These are phyloP conservation scores for Ceratina australensis DNA, from an alignment of 1,140 invertebrate genomes.

Conservation along the genomic window DNA sequence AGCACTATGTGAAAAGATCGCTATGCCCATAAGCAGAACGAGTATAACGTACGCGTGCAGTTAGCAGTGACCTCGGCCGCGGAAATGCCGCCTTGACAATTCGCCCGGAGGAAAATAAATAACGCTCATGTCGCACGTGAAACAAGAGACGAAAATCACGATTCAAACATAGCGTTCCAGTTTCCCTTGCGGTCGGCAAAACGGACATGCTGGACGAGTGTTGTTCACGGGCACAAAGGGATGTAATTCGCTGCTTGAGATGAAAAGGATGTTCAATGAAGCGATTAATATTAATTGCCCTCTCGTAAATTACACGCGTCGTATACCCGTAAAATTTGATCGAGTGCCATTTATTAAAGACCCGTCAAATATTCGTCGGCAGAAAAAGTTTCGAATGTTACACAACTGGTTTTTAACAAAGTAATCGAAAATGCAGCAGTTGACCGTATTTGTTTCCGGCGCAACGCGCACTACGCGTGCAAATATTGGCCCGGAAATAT, in stretches of 20 bases:
- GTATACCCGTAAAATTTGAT: too few relatives aligned
- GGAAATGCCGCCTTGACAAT: conserved; percentile 17
- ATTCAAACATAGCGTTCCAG: conserved; percentile 5
- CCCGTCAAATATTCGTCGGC: too few relatives aligned
- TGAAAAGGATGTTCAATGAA: background rate
- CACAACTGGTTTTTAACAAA: too few relatives aligned
- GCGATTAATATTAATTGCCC: background rate
- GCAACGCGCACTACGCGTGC: too few relatives aligned
- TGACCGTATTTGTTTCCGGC: too few relatives aligned
- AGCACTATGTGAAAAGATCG: background rate
- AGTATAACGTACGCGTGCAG: background rate
- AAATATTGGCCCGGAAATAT: too few relatives aligned
- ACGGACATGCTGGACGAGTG: background rate
- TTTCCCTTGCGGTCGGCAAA: background rate
- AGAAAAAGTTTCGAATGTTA: too few relatives aligned
- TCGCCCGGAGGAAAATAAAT: conserved; percentile 11
- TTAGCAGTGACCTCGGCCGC: background rate
- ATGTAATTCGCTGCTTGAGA: background rate
- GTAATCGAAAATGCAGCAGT: too few relatives aligned
- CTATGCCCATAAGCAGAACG: background rate
- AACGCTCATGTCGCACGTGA: background rate
- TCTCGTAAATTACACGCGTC: too few relatives aligned
- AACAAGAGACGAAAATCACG: conserved; percentile 9
- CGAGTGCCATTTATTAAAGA: too few relatives aligned
- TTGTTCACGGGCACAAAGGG: background rate